Evolutionary conservation across 1,140 invertebrate genomes (phyloP), one percentile per base, ranked within the genome.

Genomic region (Aphelinus certus): DNA sequence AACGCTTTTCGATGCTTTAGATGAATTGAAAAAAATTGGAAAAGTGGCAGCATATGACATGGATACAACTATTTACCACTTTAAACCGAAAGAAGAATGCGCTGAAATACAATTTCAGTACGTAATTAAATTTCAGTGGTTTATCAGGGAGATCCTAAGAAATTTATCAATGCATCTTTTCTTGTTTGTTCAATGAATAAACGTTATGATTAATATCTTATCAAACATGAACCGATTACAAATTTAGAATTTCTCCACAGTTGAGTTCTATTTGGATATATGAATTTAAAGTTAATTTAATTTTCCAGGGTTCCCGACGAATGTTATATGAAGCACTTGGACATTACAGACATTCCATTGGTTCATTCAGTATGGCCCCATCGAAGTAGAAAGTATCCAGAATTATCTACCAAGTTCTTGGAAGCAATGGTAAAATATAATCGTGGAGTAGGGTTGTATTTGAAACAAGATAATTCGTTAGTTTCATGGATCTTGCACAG

Each of bases 11-110:
- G 26, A 60, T 7, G 51, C 58, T 7, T 4, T 71, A n/a, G 43
- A 42, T n/a, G 49, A 65, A 43, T 48, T 72, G 51, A 7, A 76
- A 48, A 45, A n/a, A 9, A 7, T 57, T 2, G 57, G 63, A 57
- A 9, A 6, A 46, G 3, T 58, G 43, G 6, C 43, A 57, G 60
- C 42, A 1, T 2, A 48, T 9, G 51, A 48, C 3, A 7, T 26
- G 9, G 7, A 3, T n/a, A 2, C 0, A 5, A 58, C 26, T 26
- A 49, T 70, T 47, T 75, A 51, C 71, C 67, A 71, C 66, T 78
- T 76, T 47, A 73, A 78, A 66, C 43, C 71, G 48, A 68, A 66
- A 26, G 70, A 78, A 66, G 74, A 78, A 26, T 76, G 70, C 63
- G 7, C 43, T 7, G 60, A 67, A 47, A 6, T 65, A 26, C 7